Base-by-base conservation (phyloP, 1,140 invertebrate genomes). In the Micrasema longulum region DNA sequence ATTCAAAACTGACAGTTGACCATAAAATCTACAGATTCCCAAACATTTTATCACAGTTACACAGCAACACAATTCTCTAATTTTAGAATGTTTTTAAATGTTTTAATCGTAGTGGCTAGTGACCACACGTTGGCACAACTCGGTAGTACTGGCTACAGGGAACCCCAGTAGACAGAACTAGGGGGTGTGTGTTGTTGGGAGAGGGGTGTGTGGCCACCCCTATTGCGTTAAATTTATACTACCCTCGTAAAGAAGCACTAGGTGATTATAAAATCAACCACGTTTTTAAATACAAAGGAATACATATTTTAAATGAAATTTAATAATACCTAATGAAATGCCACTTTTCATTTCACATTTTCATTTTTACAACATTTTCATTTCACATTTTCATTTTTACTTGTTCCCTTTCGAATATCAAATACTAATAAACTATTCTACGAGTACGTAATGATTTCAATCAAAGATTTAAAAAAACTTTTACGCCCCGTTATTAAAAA, bases 71-170 rank as follows among this genome's bases (percentile, higher is more conserved):
- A n/a, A n/a, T 9, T 55, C n/a, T 26, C 3, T n/a, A 31, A 55
- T 35, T 7, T 55, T 31, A 7, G 26, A 31, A 31, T 7, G 4
- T 31, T 43, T 62, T 62, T 62, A 12, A 43, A 43, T 43, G 41
- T n/a, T 31, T 31, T 4, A 4, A 31, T 31, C 43, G 60, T 20
- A 20, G 43, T 64, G 22, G 47, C 10, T 26, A n/a, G 60, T 64
- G 60, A 64, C 60, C 60, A 64, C 60, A 64, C 60, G 43, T 64
- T 47, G 60, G 60, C 43, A 47, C 20, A 45, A 45, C 60, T 45
- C 23, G 38, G 60, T 18, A 10, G 26, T n/a, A 64, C 60, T 64
- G 60, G n/a, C 60, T 38, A 16, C 41, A 47, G 60, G 22, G 60
- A 18, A n/a, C 35, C 55, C 16, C 36, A 12, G 31, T 22, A 64